Base-by-base conservation (phyloP, 2,888 invertebrate species). In the Chamaedrilus cognettii region DNA sequence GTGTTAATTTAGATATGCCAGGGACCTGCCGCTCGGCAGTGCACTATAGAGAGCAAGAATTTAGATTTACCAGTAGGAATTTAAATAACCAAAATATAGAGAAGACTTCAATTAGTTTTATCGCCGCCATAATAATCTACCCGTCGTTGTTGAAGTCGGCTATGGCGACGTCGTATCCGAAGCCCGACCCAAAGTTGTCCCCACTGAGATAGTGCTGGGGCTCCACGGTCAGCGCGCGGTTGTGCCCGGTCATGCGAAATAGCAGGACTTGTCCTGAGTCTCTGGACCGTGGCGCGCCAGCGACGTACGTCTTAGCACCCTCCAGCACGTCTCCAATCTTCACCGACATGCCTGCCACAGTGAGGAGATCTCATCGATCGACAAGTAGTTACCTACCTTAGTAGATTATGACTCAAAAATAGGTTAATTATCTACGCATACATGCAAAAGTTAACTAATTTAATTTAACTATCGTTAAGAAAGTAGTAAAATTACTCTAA, bases 101-200 rank as follows among this genome's bases (percentile, higher is more conserved):
- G 11, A 11, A 49, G 49, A 11, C 15, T 49, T 19, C 19, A 15
- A 11, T 49, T 49, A 11, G 11, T 49, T 19, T 49, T 49, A 19
- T 49, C 11, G n/a, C n/a, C n/a, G n/a, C n/a, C n/a, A n/a, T n/a
- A n/a, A n/a, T 26, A 26, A n/a, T 28, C 1, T 86, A 94, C 91
- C 90, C 90, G 84, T 99, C 97, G 49, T 91, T 91, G 83, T 99
- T 96, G n/a, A 98, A 87, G 85, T 99, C 98, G 51, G 93, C 90
- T 0, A 93, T 89, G 1, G 92, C 87, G 28, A 99, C 85, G 84
- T 94, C 92, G 80, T 96, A 96, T 28, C 99, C 99, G 81, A 93
- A 99, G 80, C 93, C 94, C 1, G 96, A 96, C 1, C 93, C 97
- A 78, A 97, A 93, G 82, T 93, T 92, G 80, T 94, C 93, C 0